Conservation (phyloP, 1,140 invertebrate genomes). For the Tetramorium alpestre region DNA sequence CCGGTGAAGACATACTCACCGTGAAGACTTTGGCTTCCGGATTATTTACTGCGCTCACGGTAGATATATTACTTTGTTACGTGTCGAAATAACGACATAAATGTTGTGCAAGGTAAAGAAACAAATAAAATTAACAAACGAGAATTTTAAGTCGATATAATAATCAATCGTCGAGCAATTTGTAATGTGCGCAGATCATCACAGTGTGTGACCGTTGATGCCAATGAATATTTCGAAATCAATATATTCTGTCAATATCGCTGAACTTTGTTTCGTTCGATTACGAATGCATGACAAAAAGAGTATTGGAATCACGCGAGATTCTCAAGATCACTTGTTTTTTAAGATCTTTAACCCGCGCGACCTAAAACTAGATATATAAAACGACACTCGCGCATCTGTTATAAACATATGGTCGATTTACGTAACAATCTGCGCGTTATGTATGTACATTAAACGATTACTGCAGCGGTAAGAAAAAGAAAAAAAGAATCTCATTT, state of each 20-base stretch:
- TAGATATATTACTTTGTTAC: not conserved
- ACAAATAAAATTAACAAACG: not conserved
- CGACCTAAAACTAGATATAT: not conserved
- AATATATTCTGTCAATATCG: constrained; percentile 6
- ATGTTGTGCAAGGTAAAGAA: not conserved
- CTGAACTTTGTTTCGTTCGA: constrained; percentile 31
- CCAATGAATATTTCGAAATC: constrained; percentile 30
- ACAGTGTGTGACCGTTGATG: not conserved
- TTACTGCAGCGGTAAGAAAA: not conserved
- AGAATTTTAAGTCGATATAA: not conserved
- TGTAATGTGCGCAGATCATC: constrained; percentile 4
- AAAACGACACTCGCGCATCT: constrained; percentile 9
- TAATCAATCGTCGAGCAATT: not conserved
- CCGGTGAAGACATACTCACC: not conserved
- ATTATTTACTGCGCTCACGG: not conserved
- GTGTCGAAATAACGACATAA: not conserved
- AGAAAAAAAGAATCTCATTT: not conserved
- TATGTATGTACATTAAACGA: not conserved
- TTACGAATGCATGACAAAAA: not conserved
- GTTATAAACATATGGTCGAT: constrained; percentile 22
- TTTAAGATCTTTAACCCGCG: not conserved
- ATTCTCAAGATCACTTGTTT: not conserved
- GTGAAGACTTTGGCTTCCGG: not conserved
- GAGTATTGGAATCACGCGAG: not conserved
- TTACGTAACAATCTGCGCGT: constrained; percentile 5